Evolutionary conservation across 2,888 invertebrate species (phyloP), one percentile per base, ranked within the genome.

Genomic region (Trimorus sp.): DNA sequence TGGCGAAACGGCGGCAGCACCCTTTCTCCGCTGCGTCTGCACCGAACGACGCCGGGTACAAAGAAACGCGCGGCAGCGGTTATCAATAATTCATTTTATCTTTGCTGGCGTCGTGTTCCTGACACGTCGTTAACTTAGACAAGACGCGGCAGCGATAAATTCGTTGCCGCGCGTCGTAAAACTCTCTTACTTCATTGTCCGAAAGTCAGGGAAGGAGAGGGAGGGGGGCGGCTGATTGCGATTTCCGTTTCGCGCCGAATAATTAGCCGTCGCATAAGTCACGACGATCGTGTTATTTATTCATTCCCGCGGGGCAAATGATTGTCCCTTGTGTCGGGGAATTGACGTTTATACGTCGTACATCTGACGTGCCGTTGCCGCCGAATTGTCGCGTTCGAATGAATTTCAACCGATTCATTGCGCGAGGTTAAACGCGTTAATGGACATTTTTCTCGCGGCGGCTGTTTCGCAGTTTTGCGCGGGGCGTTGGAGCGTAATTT

Each of bases 191-290:
- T 75, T 59, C 75, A 68, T 75, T 75, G 75, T 75, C 66, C 59
- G 45, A 60, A 60, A 68, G 40, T 58, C 59, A 12, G 8, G 7
- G 9, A 60, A 60, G 37, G 59, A 58, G 26, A 16, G 45, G 26
- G 26, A 26, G 26, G 26, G 4, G 26, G 26, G 26, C 26, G 26
- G 15, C 48, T 51, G 62, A 54, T 71, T 62, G 62, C 60, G 76
- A 69, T 77, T 69, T 77, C 51, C 69, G 69, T 62, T 77, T 14
- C 14, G 40, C 48, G n/a, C 36, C 69, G 69, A 76, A 56, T 69
- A 76, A 76, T 76, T 76, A 76, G 40, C 68, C 66, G 65, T 76
- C 76, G 62, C n/a, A 68, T 76, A 76, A 76, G 68, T 76, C 76
- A 68, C 6, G 11, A 14, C 11, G 26, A 70, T 77, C 65, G 65